Conservation (phyloP, 2,113 vertebrate species). For the Probosciger aterrimus region DNA sequence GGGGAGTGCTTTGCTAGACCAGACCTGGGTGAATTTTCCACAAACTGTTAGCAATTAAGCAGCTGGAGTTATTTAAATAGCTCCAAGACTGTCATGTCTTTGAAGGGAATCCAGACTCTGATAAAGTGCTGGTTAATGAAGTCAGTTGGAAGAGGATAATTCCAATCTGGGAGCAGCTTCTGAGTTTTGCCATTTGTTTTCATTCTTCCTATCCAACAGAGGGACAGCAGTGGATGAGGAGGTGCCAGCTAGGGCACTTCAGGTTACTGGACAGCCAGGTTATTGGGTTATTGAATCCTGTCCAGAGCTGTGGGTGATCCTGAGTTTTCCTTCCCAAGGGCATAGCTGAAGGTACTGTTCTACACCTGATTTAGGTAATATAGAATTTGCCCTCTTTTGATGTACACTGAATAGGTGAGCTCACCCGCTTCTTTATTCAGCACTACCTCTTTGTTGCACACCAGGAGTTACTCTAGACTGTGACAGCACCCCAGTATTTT, state of each 20-base stretch:
- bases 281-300: background rate
- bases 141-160: background rate
- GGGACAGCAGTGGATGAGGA: background rate
- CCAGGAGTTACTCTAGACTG: background rate
- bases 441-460: background rate
- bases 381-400: background rate
- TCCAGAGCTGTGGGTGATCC: background rate
- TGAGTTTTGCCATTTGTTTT: conserved; percentile 6
- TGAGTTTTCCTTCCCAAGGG: background rate
- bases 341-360: background rate
- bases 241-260: background rate
- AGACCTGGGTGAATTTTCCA: background rate
- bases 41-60: background rate
- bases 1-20: background rate
- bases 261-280: background rate
- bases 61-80: background rate
- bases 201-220: background rate
- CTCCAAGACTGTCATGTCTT: background rate
- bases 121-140: background rate
- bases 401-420: background rate
- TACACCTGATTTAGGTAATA: background rate
- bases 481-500: background rate
- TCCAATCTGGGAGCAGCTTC: background rate
- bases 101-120: background rate
- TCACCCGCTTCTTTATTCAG: background rate